A percentile compares a stretch with the other conserved stretches of the same genome.
Evolutionary conservation across 2,797 vertebrate genomes (phyloP).

Genomic region (Sebastes vulpes): DNA sequence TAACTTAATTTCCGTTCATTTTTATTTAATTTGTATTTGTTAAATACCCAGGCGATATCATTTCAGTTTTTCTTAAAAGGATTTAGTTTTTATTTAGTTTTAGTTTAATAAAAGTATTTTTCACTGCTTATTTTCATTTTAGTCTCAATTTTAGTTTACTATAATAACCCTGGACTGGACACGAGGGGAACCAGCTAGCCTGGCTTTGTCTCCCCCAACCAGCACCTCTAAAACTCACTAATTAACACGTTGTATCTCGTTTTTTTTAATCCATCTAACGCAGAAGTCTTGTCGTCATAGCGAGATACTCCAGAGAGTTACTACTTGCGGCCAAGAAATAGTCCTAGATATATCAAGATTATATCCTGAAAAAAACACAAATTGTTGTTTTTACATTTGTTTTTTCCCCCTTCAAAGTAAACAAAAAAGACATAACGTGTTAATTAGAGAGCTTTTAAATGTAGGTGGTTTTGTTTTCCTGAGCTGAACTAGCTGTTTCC

Average conservation of each 20-base stretch:
- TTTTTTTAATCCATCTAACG: neutral
- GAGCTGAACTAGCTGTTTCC: neutral
- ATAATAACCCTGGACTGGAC: too few relatives aligned
- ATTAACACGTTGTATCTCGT: neutral
- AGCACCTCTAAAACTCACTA: neutral
- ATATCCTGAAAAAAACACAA: neutral
- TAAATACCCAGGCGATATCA: fast-evolving
- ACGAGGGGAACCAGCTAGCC: neutral
- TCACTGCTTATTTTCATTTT: too few relatives aligned
- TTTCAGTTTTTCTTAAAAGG: too few relatives aligned
- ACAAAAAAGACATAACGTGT: neutral
- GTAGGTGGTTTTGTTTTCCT: neutral
- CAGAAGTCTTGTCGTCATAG: neutral
- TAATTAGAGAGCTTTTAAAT: neutral
- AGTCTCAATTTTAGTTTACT: too few relatives aligned
- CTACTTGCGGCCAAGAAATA: neutral
- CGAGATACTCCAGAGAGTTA: neutral
- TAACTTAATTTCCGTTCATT: fast-evolving
- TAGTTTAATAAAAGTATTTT: fast-evolving
- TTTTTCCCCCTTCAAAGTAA: too few relatives aligned
- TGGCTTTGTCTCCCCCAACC: neutral
- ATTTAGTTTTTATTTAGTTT: too few relatives aligned
- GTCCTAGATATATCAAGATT: neutral
- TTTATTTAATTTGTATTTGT: too few relatives aligned
- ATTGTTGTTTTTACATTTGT: neutral